Evolutionary conservation across 2,797 vertebrate genomes (phyloP).

Genomic region (Clamator glandarius): DNA sequence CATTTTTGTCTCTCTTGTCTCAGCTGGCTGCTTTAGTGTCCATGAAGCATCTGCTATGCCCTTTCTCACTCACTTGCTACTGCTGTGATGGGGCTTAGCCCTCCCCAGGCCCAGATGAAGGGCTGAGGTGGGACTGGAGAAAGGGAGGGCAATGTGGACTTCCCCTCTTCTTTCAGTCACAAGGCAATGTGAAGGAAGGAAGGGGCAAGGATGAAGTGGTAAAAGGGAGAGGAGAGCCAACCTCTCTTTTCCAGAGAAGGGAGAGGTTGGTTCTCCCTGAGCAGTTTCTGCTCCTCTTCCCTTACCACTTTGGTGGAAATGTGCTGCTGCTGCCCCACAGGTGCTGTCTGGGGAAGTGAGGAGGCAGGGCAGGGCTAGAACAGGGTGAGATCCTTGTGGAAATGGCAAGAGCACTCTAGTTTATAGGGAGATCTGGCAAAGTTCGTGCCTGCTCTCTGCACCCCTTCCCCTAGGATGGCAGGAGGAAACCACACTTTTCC

Average conservation of each 20-base stretch:
- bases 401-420: background rate
- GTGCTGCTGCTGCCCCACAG: fast-evolving
- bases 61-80: too few relatives aligned
- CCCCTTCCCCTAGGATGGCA: background rate
- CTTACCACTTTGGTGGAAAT: background rate
- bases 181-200: background rate
- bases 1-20: background rate
- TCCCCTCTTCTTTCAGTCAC: background rate
- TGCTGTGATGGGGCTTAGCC: background rate
- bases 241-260: background rate
- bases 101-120: background rate
- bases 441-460: fast-evolving
- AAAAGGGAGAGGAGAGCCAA: background rate
- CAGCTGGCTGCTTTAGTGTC: fast-evolving
- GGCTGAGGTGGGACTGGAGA: background rate
- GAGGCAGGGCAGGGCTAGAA: background rate
- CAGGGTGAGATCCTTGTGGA: fast-evolving
- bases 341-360: fast-evolving
- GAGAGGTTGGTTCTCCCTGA: background rate
- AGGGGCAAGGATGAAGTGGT: background rate
- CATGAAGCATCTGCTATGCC: fast-evolving
- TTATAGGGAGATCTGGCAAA: background rate
- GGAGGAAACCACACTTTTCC: background rate
- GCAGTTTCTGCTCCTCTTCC: background rate
- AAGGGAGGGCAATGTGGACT: background rate